A percentile compares a stretch with the other conserved stretches of the same genome.
Conservation (phyloP, 2,113 vertebrate species). For the Atractosteus spatula region DNA sequence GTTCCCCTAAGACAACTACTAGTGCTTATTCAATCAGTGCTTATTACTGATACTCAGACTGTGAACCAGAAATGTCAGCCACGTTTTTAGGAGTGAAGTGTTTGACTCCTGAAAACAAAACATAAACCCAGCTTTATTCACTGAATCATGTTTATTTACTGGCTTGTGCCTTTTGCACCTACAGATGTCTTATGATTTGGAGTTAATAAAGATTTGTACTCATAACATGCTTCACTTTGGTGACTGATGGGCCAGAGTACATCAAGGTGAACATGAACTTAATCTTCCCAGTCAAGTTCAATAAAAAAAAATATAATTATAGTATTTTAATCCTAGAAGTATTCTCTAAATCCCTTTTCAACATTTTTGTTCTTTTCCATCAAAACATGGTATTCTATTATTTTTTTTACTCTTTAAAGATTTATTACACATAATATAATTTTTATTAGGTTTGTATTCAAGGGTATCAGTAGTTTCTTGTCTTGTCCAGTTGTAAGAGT, state of each 20-base stretch:
- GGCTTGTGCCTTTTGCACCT: slow-evolving; percentile 10
- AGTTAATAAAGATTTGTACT: no score
- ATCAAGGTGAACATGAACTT: not conserved
- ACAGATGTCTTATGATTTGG: no score
- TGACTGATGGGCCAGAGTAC: slow-evolving; percentile 24
- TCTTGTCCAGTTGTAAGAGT: no score
- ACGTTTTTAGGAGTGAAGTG: slow-evolving; percentile 45
- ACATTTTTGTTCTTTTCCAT: no score
- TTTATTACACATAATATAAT: no score
- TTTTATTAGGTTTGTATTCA: no score
- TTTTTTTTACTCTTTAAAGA: no score
- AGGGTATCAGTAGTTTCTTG: no score
- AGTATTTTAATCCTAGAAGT: no score
- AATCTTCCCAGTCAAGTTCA: not conserved
- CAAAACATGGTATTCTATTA: no score
- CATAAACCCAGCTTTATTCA: slow-evolving; percentile 14
- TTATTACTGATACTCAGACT: slow-evolving; percentile 22
- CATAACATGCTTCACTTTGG: slow-evolving; percentile 18
- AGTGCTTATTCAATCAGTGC: slow-evolving; percentile 37
- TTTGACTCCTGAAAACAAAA: slow-evolving; percentile 23
- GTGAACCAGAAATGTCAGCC: slow-evolving; percentile 38
- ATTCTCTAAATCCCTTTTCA: no score
- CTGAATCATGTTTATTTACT: slow-evolving; percentile 20
- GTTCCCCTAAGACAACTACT: slow-evolving; percentile 1
- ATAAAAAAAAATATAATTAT: slow-evolving; percentile 12